Percentiles rank a stretch among this genome's conserved stretches.
Conservation (phyloP, 2,888 invertebrate species). For the Helicoverpa assulta region DNA sequence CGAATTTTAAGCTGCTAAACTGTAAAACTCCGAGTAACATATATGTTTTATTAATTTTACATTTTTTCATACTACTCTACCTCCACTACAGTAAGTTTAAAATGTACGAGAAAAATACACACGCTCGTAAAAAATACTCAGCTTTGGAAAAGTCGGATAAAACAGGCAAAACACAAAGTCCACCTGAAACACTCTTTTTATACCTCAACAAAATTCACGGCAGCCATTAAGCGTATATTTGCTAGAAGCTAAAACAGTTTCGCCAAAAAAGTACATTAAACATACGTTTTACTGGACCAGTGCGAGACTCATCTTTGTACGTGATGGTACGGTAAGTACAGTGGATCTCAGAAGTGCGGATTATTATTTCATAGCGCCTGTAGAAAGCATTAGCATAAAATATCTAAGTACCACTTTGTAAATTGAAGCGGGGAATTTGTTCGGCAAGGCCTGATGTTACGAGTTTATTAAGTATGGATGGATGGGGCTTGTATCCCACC, state of each 20-base stretch:
- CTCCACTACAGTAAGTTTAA: neutral
- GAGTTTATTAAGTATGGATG: conserved; percentile 56
- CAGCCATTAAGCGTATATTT: conserved; percentile 46
- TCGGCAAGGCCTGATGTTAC: conserved; percentile 59
- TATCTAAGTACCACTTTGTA: conserved; percentile 72
- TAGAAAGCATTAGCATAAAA: conserved; percentile 81
- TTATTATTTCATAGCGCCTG: conserved; percentile 81
- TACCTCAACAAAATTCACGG: conserved; percentile 54
- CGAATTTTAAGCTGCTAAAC: conserved; percentile 1
- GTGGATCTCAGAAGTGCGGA: conserved; percentile 65
- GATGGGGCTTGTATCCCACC: conserved; percentile 27
- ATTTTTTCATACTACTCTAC: neutral
- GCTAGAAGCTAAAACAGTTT: conserved; percentile 53
- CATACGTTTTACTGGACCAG: conserved; percentile 63
- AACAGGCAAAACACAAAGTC: neutral
- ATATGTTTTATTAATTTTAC: no score
- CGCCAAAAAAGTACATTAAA: conserved; percentile 64
- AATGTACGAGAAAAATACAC: neutral
- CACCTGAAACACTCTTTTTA: conserved; percentile 25
- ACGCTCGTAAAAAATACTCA: neutral
- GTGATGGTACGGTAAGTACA: conserved; percentile 56
- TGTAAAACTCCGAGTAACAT: no score
- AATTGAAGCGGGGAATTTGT: conserved; percentile 73
- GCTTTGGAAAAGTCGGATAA: neutral
- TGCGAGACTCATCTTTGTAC: conserved; percentile 63